Evolutionary conservation across 2,797 vertebrate species (phyloP).

Genomic region (Mormyrops attenuatus): DNA sequence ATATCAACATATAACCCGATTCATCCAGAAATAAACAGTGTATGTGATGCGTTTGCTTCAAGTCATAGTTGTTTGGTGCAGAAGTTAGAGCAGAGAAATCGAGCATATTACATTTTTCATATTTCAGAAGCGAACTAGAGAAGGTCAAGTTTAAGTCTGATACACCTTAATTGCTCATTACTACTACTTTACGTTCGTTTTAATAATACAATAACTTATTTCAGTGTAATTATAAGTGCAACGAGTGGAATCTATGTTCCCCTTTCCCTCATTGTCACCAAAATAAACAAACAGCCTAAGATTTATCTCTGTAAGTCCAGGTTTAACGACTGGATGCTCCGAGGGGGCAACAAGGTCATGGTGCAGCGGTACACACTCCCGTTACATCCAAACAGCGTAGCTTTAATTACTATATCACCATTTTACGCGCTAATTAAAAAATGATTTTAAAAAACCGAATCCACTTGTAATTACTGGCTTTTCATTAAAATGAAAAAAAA

Average conservation of each 20-base stretch:
- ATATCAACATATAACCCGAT: conserved; percentile 14
- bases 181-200: not conserved
- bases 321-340: not conserved
- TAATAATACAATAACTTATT: not conserved
- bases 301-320: not conserved
- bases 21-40: conserved; percentile 5
- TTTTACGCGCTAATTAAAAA: not conserved
- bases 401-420: not conserved
- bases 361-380: not conserved
- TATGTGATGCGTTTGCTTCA: not conserved
- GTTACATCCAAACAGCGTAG: not conserved
- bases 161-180: not conserved
- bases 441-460: not conserved
- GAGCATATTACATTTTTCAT: not conserved
- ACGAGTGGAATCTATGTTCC: not conserved
- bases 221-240: not conserved
- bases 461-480: not conserved
- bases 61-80: not conserved
- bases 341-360: not conserved
- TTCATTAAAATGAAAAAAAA: not conserved
- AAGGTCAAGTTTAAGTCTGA: not conserved
- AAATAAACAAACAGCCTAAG: not conserved
- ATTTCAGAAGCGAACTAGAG: not conserved
- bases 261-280: not conserved
- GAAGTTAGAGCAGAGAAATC: not conserved